Evolutionary conservation across 2,888 invertebrate genomes (phyloP).

Genomic region (Cryptocephalus primarius): DNA sequence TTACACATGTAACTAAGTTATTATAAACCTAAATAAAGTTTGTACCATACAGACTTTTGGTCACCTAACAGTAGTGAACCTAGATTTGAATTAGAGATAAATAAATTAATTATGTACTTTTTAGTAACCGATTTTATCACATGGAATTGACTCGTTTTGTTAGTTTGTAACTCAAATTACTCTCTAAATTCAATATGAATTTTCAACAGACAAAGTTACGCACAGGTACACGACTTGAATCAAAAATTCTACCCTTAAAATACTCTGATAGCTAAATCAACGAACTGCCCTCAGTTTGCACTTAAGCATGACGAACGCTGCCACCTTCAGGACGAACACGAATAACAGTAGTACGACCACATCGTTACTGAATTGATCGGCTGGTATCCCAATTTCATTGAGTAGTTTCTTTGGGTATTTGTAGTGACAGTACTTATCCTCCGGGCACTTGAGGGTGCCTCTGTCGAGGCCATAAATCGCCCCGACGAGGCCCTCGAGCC

Average conservation of each 20-base stretch:
- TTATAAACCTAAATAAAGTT: no score
- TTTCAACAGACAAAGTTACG: no score
- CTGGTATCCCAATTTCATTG: conserved; percentile 66
- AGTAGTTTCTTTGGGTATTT: conserved; percentile 73
- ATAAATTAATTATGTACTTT: no score
- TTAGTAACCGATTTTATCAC: no score
- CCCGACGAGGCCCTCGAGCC: conserved; percentile 75
- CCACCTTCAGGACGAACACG: conserved; percentile 52
- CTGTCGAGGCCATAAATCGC: conserved; percentile 78
- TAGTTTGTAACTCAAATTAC: no score
- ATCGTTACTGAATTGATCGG: conserved; percentile 77
- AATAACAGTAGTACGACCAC: conserved; percentile 60
- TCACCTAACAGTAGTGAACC: no score
- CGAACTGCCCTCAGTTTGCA: conserved; percentile 63
- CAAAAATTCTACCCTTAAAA: not conserved
- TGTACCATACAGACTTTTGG: no score
- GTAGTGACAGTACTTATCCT: conserved; percentile 65
- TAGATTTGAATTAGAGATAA: no score
- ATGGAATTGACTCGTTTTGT: no score
- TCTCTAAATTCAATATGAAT: no score
- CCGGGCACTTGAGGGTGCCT: conserved; percentile 62
- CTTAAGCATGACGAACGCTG: conserved; percentile 63
- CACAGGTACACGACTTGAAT: not conserved
- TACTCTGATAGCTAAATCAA: conserved; percentile 23
- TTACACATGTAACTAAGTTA: no score